Percentiles rank a stretch among this genome's conserved stretches.
phyloP scores from a whole-genome alignment of 2,113 vertebrate genomes.

The Podarcis cretensis region DNA sequence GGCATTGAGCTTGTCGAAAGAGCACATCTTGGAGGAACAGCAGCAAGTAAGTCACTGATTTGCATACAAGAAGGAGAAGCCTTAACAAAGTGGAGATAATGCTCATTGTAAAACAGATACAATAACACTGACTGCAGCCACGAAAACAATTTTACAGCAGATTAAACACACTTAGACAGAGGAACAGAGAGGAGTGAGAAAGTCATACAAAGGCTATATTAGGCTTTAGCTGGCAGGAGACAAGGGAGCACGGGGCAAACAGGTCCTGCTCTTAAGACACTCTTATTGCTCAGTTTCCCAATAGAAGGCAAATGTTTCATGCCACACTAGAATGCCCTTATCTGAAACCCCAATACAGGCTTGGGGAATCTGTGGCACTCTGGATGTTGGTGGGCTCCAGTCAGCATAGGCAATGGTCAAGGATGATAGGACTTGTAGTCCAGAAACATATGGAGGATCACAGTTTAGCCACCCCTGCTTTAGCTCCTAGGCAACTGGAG shows the following conservation, averaged over 20 bases:
- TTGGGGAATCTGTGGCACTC: no score
- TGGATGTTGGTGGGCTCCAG: no score
- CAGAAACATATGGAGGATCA: no score
- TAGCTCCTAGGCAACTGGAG: no score
- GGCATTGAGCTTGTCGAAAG: not conserved
- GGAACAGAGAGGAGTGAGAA: constrained; percentile 58
- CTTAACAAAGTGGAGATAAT: constrained; percentile 63
- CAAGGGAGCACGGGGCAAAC: constrained; percentile 8
- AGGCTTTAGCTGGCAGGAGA: constrained; percentile 53
- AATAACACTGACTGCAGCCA: constrained; percentile 65
- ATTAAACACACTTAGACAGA: constrained; percentile 72
- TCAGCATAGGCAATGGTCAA: no score
- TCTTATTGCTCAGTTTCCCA: not conserved
- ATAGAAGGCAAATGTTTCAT: not conserved
- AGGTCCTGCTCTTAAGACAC: not conserved
- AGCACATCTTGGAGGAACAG: constrained; percentile 7
- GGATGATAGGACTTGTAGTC: no score
- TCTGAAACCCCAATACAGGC: not conserved
- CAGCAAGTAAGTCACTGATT: constrained; percentile 48
- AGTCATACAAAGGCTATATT: constrained; percentile 55
- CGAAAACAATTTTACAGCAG: constrained; percentile 78
- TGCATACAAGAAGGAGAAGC: constrained; percentile 62
- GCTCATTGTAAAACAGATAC: constrained; percentile 65
- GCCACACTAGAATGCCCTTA: not conserved
- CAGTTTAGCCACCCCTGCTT: not conserved